Conservation (phyloP, 2,113 vertebrate genomes). For the Larimichthys crocea region DNA sequence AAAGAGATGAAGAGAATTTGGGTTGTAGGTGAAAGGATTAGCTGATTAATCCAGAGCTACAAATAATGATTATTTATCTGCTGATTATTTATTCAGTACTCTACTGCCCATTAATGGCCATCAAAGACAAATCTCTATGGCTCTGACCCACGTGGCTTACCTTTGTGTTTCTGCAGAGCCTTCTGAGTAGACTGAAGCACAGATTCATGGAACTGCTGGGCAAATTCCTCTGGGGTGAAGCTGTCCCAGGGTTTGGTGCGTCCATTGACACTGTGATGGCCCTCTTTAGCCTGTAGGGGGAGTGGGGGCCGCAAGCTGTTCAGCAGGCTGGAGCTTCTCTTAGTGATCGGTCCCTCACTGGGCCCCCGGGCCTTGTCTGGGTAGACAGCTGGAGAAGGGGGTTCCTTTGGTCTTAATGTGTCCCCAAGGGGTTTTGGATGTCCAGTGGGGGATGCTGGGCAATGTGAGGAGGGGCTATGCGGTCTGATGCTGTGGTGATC, state of each 20-base stretch:
- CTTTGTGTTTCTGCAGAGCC: slow-evolving; percentile 98
- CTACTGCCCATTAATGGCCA: neutral
- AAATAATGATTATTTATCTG: neutral
- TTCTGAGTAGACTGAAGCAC: slow-evolving; percentile 99
- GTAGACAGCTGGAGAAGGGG: slow-evolving; percentile 66
- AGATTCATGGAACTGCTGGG: slow-evolving; percentile 99
- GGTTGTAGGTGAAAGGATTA: neutral
- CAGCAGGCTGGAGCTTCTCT: slow-evolving; percentile 91
- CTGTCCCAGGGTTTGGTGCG: slow-evolving; percentile 96
- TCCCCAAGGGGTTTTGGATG: slow-evolving; percentile 86
- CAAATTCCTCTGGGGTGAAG: slow-evolving; percentile 95
- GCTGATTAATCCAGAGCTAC: neutral
- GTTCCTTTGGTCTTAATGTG: slow-evolving; percentile 85
- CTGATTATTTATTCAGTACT: neutral
- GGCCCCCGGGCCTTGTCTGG: slow-evolving; percentile 87
- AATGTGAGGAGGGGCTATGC: slow-evolving; percentile 78
- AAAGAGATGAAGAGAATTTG: neutral
- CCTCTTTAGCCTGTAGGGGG: slow-evolving; percentile 87
- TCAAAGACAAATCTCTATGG: neutral
- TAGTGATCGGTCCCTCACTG: slow-evolving; percentile 83
- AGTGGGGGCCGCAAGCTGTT: slow-evolving; percentile 88
- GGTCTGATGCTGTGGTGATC: slow-evolving; percentile 80
- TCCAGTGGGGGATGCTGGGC: slow-evolving; percentile 82
- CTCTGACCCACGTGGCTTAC: slow-evolving; percentile 63
- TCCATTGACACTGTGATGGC: slow-evolving; percentile 89